Evolutionary conservation across 2,888 invertebrate species (phyloP), one percentile per base, ranked within the genome.

Genomic region (Drosophila bunnanda): DNA sequence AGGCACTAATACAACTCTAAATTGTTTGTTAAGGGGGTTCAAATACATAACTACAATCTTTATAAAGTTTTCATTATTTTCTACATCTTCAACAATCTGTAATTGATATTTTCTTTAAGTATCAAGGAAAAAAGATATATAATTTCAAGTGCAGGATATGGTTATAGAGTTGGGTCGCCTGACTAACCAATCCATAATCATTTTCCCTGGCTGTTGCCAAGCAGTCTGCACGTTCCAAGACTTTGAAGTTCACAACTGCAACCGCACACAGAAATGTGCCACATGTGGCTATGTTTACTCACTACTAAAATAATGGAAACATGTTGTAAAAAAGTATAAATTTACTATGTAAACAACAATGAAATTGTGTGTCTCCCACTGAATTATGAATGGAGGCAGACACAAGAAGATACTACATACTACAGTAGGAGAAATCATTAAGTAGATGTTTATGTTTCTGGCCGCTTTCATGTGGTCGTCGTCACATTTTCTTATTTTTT

Each of bases 261-360:
- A 52, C 78, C 52, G 50, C 44, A 75, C 44, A 74, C 82, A 86
- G 60, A 88, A 71, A 86, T 83, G 88, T 88, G 80, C 56, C 68
- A 64, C 78, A 68, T 71, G 62, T 77, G 71, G 68, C 46, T 52
- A 68, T 85, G 89, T 89, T 89, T 88, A 85, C 85, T 89, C 80
- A 85, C 85, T 82, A 89, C 77, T 86, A 80, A 88, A 85, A 85
- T 82, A 88, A 89, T 86, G 85, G 79, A 86, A 86, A 80, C 88
- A 88, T 88, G 85, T 86, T 85, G 85, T 86, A 85, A 86, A 89
- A 68, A 86, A 82, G 88, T 89, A 89, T 89, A 89, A 86, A 82
- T 86, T 86, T 86, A 86, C 85, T 86, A 85, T 86, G 85, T 86
- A 86, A 86, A 86, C 85, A 85, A 86, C 88, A 86, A 65, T 75